These are phyloP conservation scores for Ficedula albicollis DNA, from an alignment of 2,797 vertebrate species.

Conservation along the genomic window DNA sequence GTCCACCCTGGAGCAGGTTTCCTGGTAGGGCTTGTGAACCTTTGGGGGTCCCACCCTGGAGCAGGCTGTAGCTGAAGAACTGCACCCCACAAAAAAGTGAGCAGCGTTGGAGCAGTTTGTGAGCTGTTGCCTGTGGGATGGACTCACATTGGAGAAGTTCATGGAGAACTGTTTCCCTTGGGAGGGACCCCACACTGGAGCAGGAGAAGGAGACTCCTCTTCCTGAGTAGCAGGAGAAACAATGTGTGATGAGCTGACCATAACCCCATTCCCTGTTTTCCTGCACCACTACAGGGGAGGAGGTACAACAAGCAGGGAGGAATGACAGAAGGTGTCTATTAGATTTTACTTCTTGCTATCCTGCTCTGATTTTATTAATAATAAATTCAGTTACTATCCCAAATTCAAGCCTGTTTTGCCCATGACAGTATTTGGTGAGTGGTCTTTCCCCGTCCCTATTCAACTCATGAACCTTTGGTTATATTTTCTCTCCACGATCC, in stretches of 20 bases:
- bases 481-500: neutral
- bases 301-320: neutral
- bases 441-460: neutral
- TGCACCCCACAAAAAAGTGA: neutral
- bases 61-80: neutral
- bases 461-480: neutral
- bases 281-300: neutral
- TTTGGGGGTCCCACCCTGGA: too few species aligned
- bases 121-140: neutral
- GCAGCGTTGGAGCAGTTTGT: rapidly evolving
- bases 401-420: neutral
- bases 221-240: neutral
- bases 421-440: neutral
- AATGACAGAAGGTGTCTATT: neutral
- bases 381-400: neutral
- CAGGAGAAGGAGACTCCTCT: neutral
- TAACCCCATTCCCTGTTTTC: too few species aligned
- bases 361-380: neutral
- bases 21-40: neutral
- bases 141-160: neutral
- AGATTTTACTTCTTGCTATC: neutral
- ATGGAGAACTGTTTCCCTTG: neutral
- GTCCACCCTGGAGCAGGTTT: neutral
- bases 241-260: neutral
- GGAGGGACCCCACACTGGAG: neutral